Evolutionary conservation across 2,888 invertebrate genomes (phyloP).

Genomic region (Eucriotettix oculatus): DNA sequence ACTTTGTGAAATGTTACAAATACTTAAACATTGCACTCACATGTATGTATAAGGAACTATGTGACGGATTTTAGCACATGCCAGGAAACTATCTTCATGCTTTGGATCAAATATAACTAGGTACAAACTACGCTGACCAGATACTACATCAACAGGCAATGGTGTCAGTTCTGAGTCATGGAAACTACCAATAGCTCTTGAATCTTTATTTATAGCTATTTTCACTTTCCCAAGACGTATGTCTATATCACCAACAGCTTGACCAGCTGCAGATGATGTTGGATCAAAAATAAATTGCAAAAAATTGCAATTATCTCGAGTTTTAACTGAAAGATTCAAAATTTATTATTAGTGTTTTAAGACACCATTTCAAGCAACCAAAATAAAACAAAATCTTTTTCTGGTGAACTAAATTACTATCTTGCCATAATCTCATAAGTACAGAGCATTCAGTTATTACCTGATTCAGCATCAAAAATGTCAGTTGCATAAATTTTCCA

Average conservation of each 20-base stretch:
- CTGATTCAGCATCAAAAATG: conserved; percentile 56
- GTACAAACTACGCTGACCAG: conserved; percentile 60
- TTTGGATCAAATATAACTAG: conserved; percentile 64
- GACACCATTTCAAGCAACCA: neutral
- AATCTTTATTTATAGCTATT: conserved; percentile 38
- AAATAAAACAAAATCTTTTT: neutral
- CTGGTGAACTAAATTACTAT: neutral
- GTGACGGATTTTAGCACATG: conserved; percentile 65
- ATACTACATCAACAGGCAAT: conserved; percentile 54
- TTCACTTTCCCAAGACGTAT: conserved; percentile 56
- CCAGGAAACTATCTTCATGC: conserved; percentile 57
- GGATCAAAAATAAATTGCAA: conserved; percentile 75
- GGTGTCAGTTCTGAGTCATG: conserved; percentile 55
- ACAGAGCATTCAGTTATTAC: conserved; percentile 16
- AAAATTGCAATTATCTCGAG: conserved; percentile 66
- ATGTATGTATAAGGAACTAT: conserved; percentile 47
- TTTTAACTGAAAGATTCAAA: conserved; percentile 30
- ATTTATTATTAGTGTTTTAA: neutral
- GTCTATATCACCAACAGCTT: conserved; percentile 66
- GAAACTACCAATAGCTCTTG: conserved; percentile 27
- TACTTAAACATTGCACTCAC: conserved; percentile 31
- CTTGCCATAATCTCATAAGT: neutral
- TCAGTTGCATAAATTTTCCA: conserved; percentile 87
- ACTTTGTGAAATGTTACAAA: neutral
- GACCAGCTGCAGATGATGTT: conserved; percentile 34